Evolutionary conservation across 1,140 invertebrate species (phyloP).

Genomic region (Drosophila lacertosa): DNA sequence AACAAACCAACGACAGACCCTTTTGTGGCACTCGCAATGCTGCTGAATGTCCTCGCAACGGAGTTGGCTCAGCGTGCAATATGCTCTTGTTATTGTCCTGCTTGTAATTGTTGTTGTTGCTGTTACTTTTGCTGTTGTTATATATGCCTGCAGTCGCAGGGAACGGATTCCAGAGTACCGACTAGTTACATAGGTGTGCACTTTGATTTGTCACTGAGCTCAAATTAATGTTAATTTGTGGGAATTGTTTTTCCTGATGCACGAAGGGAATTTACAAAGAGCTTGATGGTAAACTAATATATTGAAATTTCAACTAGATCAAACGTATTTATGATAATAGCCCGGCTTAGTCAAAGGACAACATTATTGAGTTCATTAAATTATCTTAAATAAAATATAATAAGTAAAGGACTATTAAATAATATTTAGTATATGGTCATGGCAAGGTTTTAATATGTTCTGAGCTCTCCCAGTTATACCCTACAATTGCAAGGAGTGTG

Average conservation of each 20-base stretch:
- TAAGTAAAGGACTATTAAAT: too few species aligned
- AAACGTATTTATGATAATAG: too few species aligned
- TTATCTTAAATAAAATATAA: too few species aligned
- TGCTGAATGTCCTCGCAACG: constrained; percentile 17
- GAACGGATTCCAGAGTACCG: constrained; percentile 18
- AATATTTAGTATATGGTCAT: too few species aligned
- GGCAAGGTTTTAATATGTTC: too few species aligned
- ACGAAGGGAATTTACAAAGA: neutral
- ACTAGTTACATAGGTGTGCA: constrained; percentile 19
- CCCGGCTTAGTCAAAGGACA: too few species aligned
- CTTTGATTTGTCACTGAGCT: constrained; percentile 36
- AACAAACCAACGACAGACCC: constrained; percentile 49
- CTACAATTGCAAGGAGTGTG: neutral
- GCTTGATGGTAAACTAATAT: neutral
- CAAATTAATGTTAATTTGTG: constrained; percentile 38
- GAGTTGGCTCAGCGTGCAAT: constrained; percentile 33
- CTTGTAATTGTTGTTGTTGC: constrained; percentile 18
- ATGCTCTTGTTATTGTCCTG: constrained; percentile 34
- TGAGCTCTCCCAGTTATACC: too few species aligned
- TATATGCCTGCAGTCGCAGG: neutral
- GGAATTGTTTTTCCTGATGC: constrained; percentile 9
- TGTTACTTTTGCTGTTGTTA: constrained; percentile 13
- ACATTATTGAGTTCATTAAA: too few species aligned
- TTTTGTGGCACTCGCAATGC: constrained; percentile 24
- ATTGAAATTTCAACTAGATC: too few species aligned